Conservation (phyloP, 1,140 invertebrate species). For the Drosophila mayri region DNA sequence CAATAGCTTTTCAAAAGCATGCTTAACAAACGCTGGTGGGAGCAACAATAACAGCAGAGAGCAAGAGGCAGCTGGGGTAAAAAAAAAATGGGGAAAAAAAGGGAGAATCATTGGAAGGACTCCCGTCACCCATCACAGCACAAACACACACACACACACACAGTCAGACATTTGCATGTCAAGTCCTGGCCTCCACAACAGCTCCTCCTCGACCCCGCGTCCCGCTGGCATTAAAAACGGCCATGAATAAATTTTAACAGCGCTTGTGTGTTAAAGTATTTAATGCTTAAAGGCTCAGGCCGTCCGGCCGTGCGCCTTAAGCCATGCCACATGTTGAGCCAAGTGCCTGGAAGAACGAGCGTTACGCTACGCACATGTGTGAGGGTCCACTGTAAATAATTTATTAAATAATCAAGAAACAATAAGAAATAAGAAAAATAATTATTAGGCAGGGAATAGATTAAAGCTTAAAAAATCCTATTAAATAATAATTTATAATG, state of each 20-base stretch:
- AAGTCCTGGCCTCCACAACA: conserved; percentile 51
- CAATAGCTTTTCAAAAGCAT: conserved; percentile 80
- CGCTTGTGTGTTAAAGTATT: conserved; percentile 83
- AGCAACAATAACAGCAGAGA: conserved; percentile 55
- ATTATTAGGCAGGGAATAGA: neutral
- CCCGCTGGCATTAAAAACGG: conserved; percentile 72
- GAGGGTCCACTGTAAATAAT: conserved; percentile 6
- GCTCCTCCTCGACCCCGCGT: conserved; percentile 17
- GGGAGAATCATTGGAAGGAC: conserved; percentile 40
- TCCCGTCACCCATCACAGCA: conserved; percentile 48
- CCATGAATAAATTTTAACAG: conserved; percentile 82
- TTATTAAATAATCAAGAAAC: neutral
- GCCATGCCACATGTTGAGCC: conserved; percentile 73
- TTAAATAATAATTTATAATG: no score
- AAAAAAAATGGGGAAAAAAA: conserved; percentile 55
- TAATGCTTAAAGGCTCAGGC: conserved; percentile 80
- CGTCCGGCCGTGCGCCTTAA: conserved; percentile 75
- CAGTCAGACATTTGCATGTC: conserved; percentile 76
- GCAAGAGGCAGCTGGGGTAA: conserved; percentile 29
- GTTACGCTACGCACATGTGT: conserved; percentile 57
- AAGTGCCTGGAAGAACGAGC: conserved; percentile 43
- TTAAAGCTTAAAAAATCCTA: neutral
- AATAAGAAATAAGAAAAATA: no score
- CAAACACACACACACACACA: conserved; percentile 40
- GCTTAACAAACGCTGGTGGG: conserved; percentile 64